Evolutionary conservation across 1,140 invertebrate species (phyloP), one percentile per base, ranked within the genome.

Genomic region (Rhopalosiphum maidis): DNA sequence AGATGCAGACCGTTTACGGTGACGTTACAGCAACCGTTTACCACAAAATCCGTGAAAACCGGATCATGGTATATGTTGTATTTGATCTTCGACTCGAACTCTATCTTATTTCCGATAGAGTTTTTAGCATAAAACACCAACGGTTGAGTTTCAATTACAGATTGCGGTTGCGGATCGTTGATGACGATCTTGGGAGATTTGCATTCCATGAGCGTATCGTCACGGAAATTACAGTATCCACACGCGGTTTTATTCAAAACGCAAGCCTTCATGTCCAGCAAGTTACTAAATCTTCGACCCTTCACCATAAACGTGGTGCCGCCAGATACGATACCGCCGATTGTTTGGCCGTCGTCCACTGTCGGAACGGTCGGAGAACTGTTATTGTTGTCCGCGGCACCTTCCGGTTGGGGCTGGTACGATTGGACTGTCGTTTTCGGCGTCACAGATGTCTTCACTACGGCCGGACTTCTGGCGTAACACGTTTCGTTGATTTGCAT

Each of bases 121-220:
- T n/a, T n/a, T 15, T n/a, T 6, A 77, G 15, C 30, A 11, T 77
- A n/a, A 77, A 77, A 77, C 15, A 0, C 5, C 30, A 77, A 18
- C 18, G 11, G 15, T n/a, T 68, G 3, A 18, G 0, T 18, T 15
- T 18, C 15, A 68, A 3, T 1, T 18, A 4, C 55, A 60, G 0
- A 0, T 60, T 15, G 11, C n/a, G 15, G 15, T 21, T 46, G 46
- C 9, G 46, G 46, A 9, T 51, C 48, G 18, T 35, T 6, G 30
- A n/a, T 18, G n/a, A 1, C 15, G 97, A 94, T 98, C 97, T 18
- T 98, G 96, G 30, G 98, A 98, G 1, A 98, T 98, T 23, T 98
- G 95, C 8, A 98, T 97, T 94, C 98, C 97, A 94, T 98, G 97
- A 95, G 98, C 98, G 94, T 98, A 97, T 51, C 98, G 95, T 88